Conservation (phyloP, 2,113 vertebrate species). For the Salminus brasiliensis region DNA sequence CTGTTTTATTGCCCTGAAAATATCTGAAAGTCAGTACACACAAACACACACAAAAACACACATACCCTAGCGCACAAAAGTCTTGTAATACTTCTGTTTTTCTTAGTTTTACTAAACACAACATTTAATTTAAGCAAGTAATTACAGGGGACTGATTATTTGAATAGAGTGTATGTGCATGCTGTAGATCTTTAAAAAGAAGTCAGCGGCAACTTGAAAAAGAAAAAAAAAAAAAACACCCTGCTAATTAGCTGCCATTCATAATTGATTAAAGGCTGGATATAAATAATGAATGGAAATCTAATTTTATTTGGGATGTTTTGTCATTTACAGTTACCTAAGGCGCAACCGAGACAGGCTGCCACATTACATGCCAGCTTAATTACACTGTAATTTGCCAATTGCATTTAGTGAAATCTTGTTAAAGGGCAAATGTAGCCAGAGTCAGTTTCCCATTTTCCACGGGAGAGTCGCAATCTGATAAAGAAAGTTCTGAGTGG, state of each 20-base stretch:
- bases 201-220: not conserved
- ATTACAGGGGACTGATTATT: not conserved
- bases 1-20: too few species aligned
- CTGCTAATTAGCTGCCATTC: constrained; percentile 73
- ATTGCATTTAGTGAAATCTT: constrained; percentile 46
- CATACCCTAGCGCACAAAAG: not conserved
- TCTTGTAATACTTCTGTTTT: not conserved
- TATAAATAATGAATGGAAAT: constrained; percentile 71
- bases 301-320: constrained; percentile 64
- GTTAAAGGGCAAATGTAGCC: constrained; percentile 48
- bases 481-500: not conserved
- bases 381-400: constrained; percentile 55
- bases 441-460: constrained; percentile 21
- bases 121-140: not conserved
- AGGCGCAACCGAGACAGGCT: constrained; percentile 32
- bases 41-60: constrained; percentile 41
- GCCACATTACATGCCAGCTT: constrained; percentile 54
- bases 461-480: not conserved
- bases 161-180: not conserved
- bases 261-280: constrained; percentile 72
- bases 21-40: too few species aligned
- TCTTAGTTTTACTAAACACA: not conserved
- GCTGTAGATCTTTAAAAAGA: not conserved
- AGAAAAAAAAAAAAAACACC: constrained; percentile 46
- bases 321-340: constrained; percentile 57